A percentile compares a stretch with the other conserved stretches of the same genome.
Conservation (phyloP, 2,797 vertebrate genomes). For the Limosa lapponica region DNA sequence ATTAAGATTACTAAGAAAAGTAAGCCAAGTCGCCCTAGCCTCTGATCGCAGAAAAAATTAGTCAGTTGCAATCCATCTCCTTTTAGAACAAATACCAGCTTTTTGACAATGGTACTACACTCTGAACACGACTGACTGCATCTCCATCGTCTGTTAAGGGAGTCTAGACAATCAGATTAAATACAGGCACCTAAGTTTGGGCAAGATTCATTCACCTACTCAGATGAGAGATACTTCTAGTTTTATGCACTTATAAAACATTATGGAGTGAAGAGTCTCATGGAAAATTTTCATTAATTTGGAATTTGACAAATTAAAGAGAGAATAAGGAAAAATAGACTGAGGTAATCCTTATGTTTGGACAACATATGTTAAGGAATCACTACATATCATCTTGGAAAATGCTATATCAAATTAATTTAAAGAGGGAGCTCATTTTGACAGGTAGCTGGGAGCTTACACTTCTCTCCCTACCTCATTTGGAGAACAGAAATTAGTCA, state of each 20-base stretch:
- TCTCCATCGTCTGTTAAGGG: neutral
- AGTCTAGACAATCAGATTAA: neutral
- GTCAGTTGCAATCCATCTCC: neutral
- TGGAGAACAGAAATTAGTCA: neutral
- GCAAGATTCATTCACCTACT: neutral
- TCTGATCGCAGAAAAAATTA: fast-evolving
- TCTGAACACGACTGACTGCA: neutral
- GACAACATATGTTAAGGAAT: neutral
- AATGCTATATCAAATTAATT: neutral
- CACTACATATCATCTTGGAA: neutral
- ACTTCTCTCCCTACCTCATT: neutral
- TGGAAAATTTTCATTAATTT: neutral
- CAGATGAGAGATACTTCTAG: neutral
- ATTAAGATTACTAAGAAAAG: neutral
- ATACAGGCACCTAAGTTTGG: neutral
- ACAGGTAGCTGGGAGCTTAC: neutral
- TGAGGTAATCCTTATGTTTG: neutral
- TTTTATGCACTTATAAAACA: neutral
- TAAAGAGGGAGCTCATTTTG: neutral
- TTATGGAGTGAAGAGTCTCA: neutral
- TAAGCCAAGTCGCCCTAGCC: neutral
- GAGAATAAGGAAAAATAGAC: neutral
- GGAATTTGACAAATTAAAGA: neutral
- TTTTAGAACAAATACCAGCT: neutral
- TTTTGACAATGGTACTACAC: neutral